A percentile compares a stretch with the other conserved stretches of the same genome.
Conservation (phyloP, 2,113 vertebrate species). For the Stegastes partitus region DNA sequence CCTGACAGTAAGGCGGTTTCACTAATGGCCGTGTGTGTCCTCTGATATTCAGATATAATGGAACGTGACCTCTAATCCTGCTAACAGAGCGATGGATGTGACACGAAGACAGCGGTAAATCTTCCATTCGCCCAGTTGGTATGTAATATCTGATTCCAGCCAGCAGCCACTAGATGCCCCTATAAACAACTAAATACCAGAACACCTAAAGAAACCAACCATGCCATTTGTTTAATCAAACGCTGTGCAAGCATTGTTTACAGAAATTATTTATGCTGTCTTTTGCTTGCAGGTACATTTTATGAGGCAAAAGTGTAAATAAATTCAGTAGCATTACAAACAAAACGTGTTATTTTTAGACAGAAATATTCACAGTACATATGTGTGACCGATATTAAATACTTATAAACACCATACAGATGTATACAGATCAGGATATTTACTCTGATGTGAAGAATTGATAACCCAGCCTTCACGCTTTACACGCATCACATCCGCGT, state of each 20-base stretch:
- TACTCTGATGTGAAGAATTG: not conserved
- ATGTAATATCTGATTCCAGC: conserved; percentile 11
- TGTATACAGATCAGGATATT: not conserved
- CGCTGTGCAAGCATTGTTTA: not conserved
- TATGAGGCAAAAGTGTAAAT: not conserved
- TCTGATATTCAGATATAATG: not conserved
- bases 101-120: not conserved
- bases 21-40: not conserved
- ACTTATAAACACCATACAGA: not conserved
- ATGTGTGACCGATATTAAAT: not conserved
- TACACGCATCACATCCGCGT: not conserved
- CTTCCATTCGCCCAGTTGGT: not conserved
- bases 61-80: not conserved
- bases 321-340: conserved; percentile 12
- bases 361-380: conserved; percentile 6
- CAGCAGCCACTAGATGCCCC: conserved; percentile 60
- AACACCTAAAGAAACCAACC: not conserved
- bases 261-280: not conserved
- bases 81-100: not conserved
- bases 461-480: not conserved
- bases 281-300: not conserved
- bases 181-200: conserved; percentile 37
- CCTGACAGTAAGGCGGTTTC: not conserved
- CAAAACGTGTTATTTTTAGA: not conserved
- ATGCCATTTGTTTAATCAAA: not conserved